These are phyloP conservation scores for Coendou prehensilis DNA, from an alignment of 2,797 vertebrate species.

Conservation along the genomic window DNA sequence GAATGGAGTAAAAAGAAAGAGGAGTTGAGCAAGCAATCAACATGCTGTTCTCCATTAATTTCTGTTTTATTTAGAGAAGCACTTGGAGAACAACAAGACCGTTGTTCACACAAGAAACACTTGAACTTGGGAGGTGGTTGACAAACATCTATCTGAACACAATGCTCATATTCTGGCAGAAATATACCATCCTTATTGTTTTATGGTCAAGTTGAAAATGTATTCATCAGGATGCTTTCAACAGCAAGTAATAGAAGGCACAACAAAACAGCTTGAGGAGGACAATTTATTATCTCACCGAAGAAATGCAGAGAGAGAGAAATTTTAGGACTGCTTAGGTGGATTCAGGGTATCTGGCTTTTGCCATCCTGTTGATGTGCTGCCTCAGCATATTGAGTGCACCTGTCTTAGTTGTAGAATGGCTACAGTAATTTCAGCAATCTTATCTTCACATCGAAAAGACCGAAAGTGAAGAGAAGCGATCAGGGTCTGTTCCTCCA, in stretches of 20 bases:
- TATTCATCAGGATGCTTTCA: constrained; percentile 38
- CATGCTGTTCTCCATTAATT: constrained; percentile 5
- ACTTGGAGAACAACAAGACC: constrained; percentile 17
- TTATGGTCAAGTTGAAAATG: neutral
- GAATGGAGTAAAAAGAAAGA: neutral
- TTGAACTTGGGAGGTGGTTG: constrained; percentile 19
- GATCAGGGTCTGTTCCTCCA: neutral
- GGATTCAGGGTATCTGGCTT: neutral
- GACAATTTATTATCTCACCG: neutral
- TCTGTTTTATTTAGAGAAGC: neutral
- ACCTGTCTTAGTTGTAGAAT: neutral
- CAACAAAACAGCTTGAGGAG: neutral
- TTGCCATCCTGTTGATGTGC: neutral
- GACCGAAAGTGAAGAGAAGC: neutral
- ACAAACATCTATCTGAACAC: neutral
- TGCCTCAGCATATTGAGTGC: neutral
- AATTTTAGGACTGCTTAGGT: neutral
- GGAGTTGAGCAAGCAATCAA: neutral
- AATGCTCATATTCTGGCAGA: neutral
- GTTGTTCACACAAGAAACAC: constrained; percentile 33
- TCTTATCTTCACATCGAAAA: neutral
- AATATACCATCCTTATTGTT: neutral
- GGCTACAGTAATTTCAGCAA: neutral
- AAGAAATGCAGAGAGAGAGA: constrained; percentile 3
- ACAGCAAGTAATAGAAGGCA: neutral